Evolutionary conservation across 2,113 vertebrate genomes (phyloP).

Genomic region (Butastur rufipennis): DNA sequence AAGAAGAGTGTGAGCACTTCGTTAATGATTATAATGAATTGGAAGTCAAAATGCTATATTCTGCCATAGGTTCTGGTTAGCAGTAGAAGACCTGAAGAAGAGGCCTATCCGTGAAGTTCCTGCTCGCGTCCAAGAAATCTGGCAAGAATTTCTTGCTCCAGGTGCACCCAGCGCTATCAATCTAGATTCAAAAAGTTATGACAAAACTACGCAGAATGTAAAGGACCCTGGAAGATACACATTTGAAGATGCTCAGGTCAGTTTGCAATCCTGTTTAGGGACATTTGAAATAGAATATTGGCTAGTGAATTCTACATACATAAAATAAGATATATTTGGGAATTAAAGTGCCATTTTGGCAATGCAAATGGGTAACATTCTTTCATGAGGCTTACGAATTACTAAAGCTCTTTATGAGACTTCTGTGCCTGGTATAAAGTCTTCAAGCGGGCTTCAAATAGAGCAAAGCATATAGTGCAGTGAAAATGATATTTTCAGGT

Average conservation of each 20-base stretch:
- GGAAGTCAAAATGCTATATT: not conserved
- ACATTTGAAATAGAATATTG: not conserved
- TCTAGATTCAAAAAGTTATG: conserved; percentile 96
- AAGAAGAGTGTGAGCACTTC: not conserved
- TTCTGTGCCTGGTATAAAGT: not conserved
- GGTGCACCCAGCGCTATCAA: conserved; percentile 97
- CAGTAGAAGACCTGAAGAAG: conserved; percentile 94
- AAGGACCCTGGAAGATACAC: conserved; percentile 94
- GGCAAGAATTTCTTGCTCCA: conserved; percentile 94
- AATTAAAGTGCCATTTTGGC: not conserved
- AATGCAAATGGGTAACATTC: not conserved
- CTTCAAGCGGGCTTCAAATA: not conserved
- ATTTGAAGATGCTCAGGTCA: conserved; percentile 95
- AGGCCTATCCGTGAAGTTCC: conserved; percentile 93
- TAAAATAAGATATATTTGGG: not conserved
- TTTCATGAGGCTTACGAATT: not conserved
- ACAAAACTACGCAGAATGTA: conserved; percentile 95
- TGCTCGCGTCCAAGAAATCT: conserved; percentile 91
- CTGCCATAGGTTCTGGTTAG: conserved; percentile 89
- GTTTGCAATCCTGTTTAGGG: not conserved
- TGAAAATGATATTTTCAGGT: not conserved
- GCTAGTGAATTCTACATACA: not conserved
- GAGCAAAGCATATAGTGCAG: not conserved
- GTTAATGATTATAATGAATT: not conserved
- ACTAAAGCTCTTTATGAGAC: not conserved